These are phyloP conservation scores for Phragmatobia fuliginosa DNA, from an alignment of 2,888 invertebrate species.

Conservation along the genomic window DNA sequence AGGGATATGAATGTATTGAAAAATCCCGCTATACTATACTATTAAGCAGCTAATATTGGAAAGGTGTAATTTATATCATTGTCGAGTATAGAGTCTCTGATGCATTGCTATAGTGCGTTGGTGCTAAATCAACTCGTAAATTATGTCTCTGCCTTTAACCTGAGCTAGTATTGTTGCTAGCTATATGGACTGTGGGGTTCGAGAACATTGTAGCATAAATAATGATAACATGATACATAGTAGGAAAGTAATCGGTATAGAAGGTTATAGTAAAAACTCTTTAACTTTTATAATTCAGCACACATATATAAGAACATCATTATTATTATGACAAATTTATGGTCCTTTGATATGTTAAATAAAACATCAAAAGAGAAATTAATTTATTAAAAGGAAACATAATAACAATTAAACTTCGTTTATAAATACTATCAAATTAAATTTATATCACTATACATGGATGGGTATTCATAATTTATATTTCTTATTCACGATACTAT, in stretches of 20 bases:
- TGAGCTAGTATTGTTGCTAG: conserved; percentile 69
- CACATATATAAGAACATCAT: background rate
- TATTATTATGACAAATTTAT: too few relatives aligned
- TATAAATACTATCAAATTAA: too few relatives aligned
- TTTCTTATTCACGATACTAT: background rate
- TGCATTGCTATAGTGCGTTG: conserved; percentile 69
- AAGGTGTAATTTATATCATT: background rate
- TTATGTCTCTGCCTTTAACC: conserved; percentile 71
- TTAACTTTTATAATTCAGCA: background rate
- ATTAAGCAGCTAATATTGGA: too few relatives aligned
- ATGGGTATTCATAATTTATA: too few relatives aligned
- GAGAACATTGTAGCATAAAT: conserved; percentile 63
- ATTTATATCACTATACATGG: too few relatives aligned
- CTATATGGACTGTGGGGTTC: conserved; percentile 75
- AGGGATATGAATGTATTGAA: too few relatives aligned
- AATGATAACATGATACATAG: background rate
- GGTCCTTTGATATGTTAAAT: too few relatives aligned
- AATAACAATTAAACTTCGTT: too few relatives aligned
- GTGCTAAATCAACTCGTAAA: conserved; percentile 85
- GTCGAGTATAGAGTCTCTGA: conserved; percentile 85
- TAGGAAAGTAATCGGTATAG: background rate
- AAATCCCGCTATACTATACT: too few relatives aligned
- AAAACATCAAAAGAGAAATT: too few relatives aligned
- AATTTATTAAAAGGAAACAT: too few relatives aligned
- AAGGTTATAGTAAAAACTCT: too few relatives aligned